Percentiles rank a stretch among this genome's conserved stretches.
phyloP scores from a whole-genome alignment of 1,140 invertebrate species.

The Drosophila takahashii region DNA sequence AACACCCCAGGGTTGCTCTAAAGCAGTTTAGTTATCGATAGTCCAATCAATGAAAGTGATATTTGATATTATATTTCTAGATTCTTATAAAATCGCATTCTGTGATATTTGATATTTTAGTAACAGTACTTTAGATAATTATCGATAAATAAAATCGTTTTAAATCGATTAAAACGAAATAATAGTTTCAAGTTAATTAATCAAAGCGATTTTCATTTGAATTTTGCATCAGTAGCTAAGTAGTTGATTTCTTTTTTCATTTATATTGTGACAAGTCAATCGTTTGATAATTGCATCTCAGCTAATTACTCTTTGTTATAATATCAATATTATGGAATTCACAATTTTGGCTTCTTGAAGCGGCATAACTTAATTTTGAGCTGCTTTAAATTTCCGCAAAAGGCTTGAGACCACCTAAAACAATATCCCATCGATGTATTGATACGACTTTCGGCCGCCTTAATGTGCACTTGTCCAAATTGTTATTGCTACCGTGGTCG shows the following conservation, averaged over 20 bases:
- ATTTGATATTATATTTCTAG: constrained; percentile 8
- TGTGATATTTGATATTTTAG: constrained; percentile 1
- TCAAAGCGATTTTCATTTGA: too few relatives aligned
- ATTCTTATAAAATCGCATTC: too few relatives aligned
- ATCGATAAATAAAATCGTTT: neutral
- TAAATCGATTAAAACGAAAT: neutral
- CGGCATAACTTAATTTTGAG: constrained; percentile 6
- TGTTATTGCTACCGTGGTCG: constrained; percentile 32
- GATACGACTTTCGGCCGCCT: constrained; percentile 16
- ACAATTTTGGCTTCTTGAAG: neutral
- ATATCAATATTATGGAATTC: neutral
- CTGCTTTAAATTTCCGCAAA: constrained; percentile 1
- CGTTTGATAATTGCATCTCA: neutral
- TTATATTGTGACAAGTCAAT: neutral
- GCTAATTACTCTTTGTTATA: neutral
- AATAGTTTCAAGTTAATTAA: too few relatives aligned
- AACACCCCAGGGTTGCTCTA: neutral
- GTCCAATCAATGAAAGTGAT: constrained; percentile 18
- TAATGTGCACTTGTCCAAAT: constrained; percentile 16
- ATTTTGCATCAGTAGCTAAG: neutral
- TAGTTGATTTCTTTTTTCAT: neutral
- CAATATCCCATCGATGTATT: constrained; percentile 24
- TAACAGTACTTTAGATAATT: neutral
- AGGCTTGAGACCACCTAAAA: constrained; percentile 2
- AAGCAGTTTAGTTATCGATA: constrained; percentile 8